Percentiles rank a stretch among this genome's conserved stretches.
Conservation (phyloP, 1,140 invertebrate genomes). For the Melitaea cinxia region DNA sequence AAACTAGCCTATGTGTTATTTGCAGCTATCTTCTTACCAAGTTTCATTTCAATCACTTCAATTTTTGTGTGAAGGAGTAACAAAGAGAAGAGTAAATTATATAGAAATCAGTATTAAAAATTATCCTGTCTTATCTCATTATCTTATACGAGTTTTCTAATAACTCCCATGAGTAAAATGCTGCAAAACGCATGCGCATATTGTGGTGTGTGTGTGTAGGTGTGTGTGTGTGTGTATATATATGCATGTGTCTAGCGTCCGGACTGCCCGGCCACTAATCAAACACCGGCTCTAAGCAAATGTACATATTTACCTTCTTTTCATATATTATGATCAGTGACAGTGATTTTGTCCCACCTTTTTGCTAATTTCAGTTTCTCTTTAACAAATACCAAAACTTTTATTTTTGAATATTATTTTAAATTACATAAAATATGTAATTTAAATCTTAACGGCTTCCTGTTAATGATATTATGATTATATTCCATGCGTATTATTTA, state of each 20-base stretch:
- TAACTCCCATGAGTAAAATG: background rate
- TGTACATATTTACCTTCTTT: too few relatives aligned
- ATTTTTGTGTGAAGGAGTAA: background rate
- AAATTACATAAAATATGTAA: background rate
- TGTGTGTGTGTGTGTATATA: background rate
- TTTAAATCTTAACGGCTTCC: background rate
- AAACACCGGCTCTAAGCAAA: conserved; percentile 4
- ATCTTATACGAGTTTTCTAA: conserved; percentile 2
- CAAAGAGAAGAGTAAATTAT: background rate
- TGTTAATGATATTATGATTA: too few relatives aligned
- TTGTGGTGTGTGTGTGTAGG: background rate
- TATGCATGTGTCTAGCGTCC: background rate
- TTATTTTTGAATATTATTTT: background rate
- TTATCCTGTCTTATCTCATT: background rate
- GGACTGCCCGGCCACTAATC: conserved; percentile 3
- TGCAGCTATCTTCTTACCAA: too few relatives aligned
- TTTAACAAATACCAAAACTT: background rate
- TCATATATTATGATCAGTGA: too few relatives aligned
- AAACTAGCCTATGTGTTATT: too few relatives aligned
- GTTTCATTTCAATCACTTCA: too few relatives aligned
- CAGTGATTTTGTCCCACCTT: too few relatives aligned
- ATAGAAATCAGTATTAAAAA: background rate
- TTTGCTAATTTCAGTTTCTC: background rate
- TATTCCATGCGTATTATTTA: background rate
- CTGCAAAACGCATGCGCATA: background rate